Base-by-base conservation (phyloP, 2,797 vertebrate species). In the Spatula versicolor region DNA sequence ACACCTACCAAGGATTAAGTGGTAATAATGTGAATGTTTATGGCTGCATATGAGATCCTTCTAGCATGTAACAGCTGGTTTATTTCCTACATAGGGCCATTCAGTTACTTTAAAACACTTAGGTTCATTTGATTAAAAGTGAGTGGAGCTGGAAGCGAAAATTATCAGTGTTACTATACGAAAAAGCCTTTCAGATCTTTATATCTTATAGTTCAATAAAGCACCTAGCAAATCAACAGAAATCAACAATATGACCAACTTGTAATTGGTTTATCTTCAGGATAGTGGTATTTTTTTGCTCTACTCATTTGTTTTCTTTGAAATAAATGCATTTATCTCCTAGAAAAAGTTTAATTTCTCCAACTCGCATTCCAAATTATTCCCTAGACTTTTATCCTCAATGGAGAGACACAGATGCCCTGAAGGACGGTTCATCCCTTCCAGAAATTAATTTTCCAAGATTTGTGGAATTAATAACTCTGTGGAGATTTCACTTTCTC, bases 41-140 rank as follows among this genome's bases (percentile, higher is more conserved):
- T 92, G 71, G 39, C 37, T 88, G n/a, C 22, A 43, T 67, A 15
- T 56, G 58, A 88, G 59, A 41, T 58, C 56, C 21, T 87, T 63
- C 30, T 82, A 91, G 39, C 67, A 88, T 37, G 19, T 41, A 95
- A 73, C 60, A 93, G 52, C n/a, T 76, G 60, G 46, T 88, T 88
- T 60, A 91, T 86, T 52, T 48, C 74, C 89, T 82, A 7, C 28
- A 37, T 85, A 75, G 85, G 73, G n/a, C 56, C 59, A 82, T 85
- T 95, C 37, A 77, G 94, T 76, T 93, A 63, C 52, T 94, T 91
- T 75, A 93, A 94, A 96, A 92, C 8, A 74, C 83, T 92, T 92
- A 62, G 35, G 26, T 79, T 92, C 9, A 75, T 94, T 83, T 83
- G 76, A 68, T 92, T 94, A 95, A 96, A 97, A 94, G 90, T 45